Evolutionary conservation across 1,140 invertebrate genomes (phyloP), one percentile per base, ranked within the genome.

Genomic region (Sycobia sp.): DNA sequence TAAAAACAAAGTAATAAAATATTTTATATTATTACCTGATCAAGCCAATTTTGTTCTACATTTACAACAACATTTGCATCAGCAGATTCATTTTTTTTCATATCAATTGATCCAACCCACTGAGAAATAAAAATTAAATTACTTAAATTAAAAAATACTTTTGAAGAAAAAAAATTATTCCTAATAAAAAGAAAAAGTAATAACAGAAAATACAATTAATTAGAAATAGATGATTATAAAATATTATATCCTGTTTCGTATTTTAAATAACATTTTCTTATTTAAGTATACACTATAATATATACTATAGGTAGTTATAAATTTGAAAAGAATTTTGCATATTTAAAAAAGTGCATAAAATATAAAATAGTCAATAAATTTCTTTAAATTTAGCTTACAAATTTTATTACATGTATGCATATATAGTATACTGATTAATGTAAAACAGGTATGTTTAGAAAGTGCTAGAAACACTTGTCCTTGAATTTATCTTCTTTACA

Each of bases 31-130:
- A 43, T 76, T 79, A 87, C 89, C 81, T 98, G 97, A 36, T 92
- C 86, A 20, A 86, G 79, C 89, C 94, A 94, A 41, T 84, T 84
- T 18, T 86, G 86, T 41, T 90, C 86, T 32, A 86, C 83, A 53
- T 91, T 87, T 3, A 98, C 92, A 43, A 96, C 79, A 57, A 99
- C 88, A 82, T 94, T 98, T 5, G 87, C 85, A 84, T 98, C 91
- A 27, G 97, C 97, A 62, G 90, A 84, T 5, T 96, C 91, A 85
- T 97, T 99, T 69, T 87, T 83, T 60, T 84, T 86, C 68, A 98
- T 83, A 82, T 99, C 97, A 75, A 99, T 91, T 65, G 89, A 95
- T 9, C 91, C 92, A 58, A 98, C 96, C 95, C 95, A 98, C 92
- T 94, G 67, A 68, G 85, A 82, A 71, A 70, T 29, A 62, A 66